Base-by-base conservation (phyloP, 1,140 invertebrate genomes). In the Ruditapes philippinarum region DNA sequence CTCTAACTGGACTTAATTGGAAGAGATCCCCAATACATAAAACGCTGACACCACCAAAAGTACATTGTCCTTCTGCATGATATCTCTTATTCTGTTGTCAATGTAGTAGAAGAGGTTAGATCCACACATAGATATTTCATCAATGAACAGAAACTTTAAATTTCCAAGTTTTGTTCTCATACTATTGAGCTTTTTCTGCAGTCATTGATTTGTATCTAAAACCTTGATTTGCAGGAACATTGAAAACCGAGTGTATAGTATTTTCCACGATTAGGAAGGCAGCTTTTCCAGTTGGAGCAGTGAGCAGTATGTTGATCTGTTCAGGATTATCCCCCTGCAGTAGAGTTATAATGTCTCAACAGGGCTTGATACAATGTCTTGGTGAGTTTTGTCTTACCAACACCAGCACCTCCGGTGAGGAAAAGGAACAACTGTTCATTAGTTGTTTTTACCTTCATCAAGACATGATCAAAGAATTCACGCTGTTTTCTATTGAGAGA, bases 111-210 rank as follows among this genome's bases (percentile, higher is more conserved):
- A 79, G 81, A 91, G 81, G 49, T 70, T 70, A 25, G 36, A 68
- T 65, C 91, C 91, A 76, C 80, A 80, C 91, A 92, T 92, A 11
- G 81, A 89, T 12, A 91, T 73, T 73, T 92, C 91, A 83, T 91
- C 89, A 40, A 92, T 92, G 22, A 92, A 80, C 1, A 90, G 28
- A 7, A 90, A 3, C 65, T 89, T 85, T 31, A 85, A 4, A 19
- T 57, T 1, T 70, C 62, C 36, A 40, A 83, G 31, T 70, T 88
- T 49, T 19, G 11, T 25, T 73, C 79, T 38, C 5, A 89, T 22
- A 51, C 65, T 79, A 84, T 91, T 89, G 4, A 89, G 28, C n/a
- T 22, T 60, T 19, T 80, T 62, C 38, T 11, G 1, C 25, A 62
- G n/a, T 12, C 88, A 45, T 25, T 62, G 57, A 49, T 19, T 49